Evolutionary conservation across 2,888 invertebrate species (phyloP), one percentile per base, ranked within the genome.

Genomic region (Nomada ferruginata): DNA sequence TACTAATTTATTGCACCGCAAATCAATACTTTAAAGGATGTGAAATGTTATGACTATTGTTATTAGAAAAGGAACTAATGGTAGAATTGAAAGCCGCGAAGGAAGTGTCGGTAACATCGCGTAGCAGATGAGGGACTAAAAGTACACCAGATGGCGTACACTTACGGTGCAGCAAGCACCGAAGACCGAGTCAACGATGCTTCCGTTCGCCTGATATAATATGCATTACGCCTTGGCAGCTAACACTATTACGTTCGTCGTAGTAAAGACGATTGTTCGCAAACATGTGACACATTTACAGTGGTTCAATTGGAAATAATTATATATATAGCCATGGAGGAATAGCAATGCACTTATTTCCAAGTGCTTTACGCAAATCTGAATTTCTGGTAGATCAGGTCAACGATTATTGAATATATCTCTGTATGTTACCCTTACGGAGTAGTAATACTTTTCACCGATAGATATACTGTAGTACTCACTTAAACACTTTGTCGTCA

Each of bases 401-500:
- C 11, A n/a, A 60, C 15, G 36, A 9, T 36, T 1, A 61, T 61
- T n/a, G 15, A 47, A 47, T 57, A 13, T 10, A n/a, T 55, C 15
- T 13, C n/a, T 11, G n/a, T n/a, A 20, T 18, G 3, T 18, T 23
- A 29, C 18, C 44, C 7, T 11, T 20, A 15, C 4, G 10, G 13
- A 47, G 47, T 15, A 47, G 47, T 47, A 47, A 47, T 47, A 47
- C 15, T 15, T 50, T 64, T 50, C n/a, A 2, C 26, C 23, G 2
- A 1, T 5, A 15, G 26, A 3, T 4, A 15, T 36, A 13, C 36
- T 26, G 15, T 4, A 15, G 55, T 63, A 96, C 97, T 96, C 94
- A 98, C 98, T 98, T 98, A 94, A 97, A 98, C 89, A 97, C 97
- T 95, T 97, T 97, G 91, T 97, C 98, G 91, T 98, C 98, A 90